Base-by-base conservation (phyloP, 2,113 vertebrate species). In the Cephalopterus ornatus region DNA sequence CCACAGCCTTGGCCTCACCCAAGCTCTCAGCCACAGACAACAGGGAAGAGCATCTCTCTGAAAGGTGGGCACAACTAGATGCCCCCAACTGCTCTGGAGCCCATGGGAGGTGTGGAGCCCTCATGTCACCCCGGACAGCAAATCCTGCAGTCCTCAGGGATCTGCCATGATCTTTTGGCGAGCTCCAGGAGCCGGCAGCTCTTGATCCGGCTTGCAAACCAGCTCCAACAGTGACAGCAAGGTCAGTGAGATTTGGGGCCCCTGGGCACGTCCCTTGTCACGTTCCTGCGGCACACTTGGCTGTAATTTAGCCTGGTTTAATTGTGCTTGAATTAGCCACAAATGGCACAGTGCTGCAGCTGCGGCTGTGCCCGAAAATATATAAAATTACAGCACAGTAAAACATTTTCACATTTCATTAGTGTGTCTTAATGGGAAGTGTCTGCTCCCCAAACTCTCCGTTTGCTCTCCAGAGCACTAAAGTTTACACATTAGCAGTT, bases 341-440 rank as follows among this genome's bases (percentile, higher is more conserved):
- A 78, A 93, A 87, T 52, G 73, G 94, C 89, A 73, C 49, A 66
- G 76, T 2, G 2, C 82, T 78, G 88, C 95, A 94, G 91, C 96
- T 97, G 62, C 5, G 23, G 50, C 65, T 52, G 93, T 27, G 15
- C 63, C 79, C 82, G 12, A 82, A 95, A 92, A 81, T 63, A 79
- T 66, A 66, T 46, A 92, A 92, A 91, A 94, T 87, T 81, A 90
- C 81, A 75, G 87, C 87, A 26, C 62, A 89, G 88, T 92, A 94
- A 94, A 96, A 92, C 89, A 70, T 91, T 93, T 97, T 93, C 95
- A 94, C 89, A 79, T 96, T 94, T 97, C 96, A 96, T 97, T 96
- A 96, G 79, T 30, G 76, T 3, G 1, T 77, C 94, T 93, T 94
- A 93, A 94, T 95, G 93, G 91, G 93, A 95, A 96, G 78, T 58